Base-by-base conservation (phyloP, 1,140 invertebrate species). In the Cardiocondyla obscurior region DNA sequence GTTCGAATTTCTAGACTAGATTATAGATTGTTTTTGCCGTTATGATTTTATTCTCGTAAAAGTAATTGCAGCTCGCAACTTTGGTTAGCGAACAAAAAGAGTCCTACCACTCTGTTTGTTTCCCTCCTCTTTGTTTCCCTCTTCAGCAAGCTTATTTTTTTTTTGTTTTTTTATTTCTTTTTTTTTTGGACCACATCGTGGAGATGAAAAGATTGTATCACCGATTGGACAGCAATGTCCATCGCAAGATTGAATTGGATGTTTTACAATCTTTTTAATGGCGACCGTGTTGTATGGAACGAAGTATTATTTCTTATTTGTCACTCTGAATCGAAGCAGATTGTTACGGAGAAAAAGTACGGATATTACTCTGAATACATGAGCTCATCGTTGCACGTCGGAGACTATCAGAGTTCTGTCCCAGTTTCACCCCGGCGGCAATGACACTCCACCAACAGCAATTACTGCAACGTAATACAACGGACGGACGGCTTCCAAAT, bases 41-140 rank as follows among this genome's bases (percentile, higher is more conserved):
- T 19, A 19, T 0, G 76, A 82, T 85, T 82, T 82, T 58, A 30
- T 19, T 49, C 72, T 58, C 53, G 62, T 33, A 62, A 33, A 51
- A 81, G 46, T 53, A 53, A 16, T 36, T 19, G 55, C 69, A 69
- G 73, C 64, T 87, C 64, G 76, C 65, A 87, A 46, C 14, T 70
- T 14, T 74, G 53, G 70, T 87, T 85, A 77, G 57, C 76, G 25
- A 72, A 77, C 82, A 76, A 84, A 83, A 82, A 74, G 76, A 87
- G 46, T 57, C 76, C 57, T 55, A 19, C 36, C 33, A 16, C 22
- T 19, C 28, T 49, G 33, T 82, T 30, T 84, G 7, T 81, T 28
- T 14, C 30, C 7, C 3, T 55, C 1, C 1, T 36, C 42, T 62
- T 36, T 19, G 3, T 53, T 10, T 28, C 14, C 10, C 12, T 28